A percentile compares a stretch with the other conserved stretches of the same genome.
phyloP scores from a whole-genome alignment of 1,140 invertebrate genomes.

The Drosophila yakuba region DNA sequence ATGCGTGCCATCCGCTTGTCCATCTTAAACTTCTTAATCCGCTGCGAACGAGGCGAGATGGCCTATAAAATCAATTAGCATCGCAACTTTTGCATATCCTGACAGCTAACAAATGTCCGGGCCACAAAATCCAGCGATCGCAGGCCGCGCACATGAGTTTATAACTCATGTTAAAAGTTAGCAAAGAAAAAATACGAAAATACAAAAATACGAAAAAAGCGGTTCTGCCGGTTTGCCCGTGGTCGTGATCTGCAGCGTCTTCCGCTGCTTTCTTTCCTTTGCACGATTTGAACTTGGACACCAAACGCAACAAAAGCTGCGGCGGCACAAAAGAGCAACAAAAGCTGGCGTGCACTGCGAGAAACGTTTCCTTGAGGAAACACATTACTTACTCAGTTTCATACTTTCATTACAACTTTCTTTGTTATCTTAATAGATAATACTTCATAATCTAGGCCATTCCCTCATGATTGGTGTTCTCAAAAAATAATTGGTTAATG shows the following conservation, averaged over 20 bases:
- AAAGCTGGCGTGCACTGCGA: constrained; percentile 9
- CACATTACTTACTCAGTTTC: not conserved
- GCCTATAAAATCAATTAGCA: constrained; percentile 42
- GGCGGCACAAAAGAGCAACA: constrained; percentile 22
- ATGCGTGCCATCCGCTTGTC: constrained; percentile 52
- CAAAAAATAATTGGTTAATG: too few species aligned
- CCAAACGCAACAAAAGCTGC: constrained; percentile 53
- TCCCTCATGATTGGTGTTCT: too few species aligned
- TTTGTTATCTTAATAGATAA: too few species aligned
- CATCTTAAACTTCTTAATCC: constrained; percentile 36
- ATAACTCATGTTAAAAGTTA: constrained; percentile 14
- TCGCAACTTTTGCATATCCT: constrained; percentile 44
- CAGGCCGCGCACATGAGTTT: constrained; percentile 19
- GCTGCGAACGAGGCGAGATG: constrained; percentile 1
- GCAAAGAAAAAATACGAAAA: constrained; percentile 14
- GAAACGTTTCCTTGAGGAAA: not conserved
- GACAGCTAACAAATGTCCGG: constrained; percentile 35
- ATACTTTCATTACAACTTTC: not conserved
- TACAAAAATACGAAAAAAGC: constrained; percentile 49
- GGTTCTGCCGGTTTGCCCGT: constrained; percentile 78
- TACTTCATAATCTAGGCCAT: too few species aligned
- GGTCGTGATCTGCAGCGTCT: constrained; percentile 64
- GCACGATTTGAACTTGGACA: constrained; percentile 82
- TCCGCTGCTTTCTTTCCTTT: constrained; percentile 77
- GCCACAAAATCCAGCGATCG: constrained; percentile 22